Percentiles rank a stretch among this genome's conserved stretches.
These are phyloP conservation scores for Colistium nudipinnis DNA, from an alignment of 2,113 vertebrate species.

Conservation along the genomic window DNA sequence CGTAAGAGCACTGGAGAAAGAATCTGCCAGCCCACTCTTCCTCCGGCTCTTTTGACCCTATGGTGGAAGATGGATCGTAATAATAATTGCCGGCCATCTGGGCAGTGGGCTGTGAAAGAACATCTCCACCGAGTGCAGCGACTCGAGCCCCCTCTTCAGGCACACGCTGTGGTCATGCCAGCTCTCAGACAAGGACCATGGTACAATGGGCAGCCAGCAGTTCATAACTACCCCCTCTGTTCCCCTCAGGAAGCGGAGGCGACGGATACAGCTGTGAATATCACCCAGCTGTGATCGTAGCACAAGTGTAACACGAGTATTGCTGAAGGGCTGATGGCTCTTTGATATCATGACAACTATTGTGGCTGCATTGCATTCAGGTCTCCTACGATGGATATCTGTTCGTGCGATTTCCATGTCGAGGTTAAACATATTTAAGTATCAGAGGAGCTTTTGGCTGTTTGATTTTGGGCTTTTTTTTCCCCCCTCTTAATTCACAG, in stretches of 20 bases:
- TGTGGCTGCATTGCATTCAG: constrained; percentile 19
- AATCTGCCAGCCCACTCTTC: constrained; percentile 57
- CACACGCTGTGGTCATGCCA: constrained; percentile 36
- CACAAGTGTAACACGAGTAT: constrained; percentile 21
- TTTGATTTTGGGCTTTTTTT: no score
- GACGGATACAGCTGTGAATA: constrained; percentile 6
- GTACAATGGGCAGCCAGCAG: constrained; percentile 23
- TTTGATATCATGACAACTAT: constrained; percentile 2
- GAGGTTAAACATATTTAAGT: neutral
- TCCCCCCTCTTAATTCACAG: no score
- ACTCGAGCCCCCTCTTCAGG: constrained; percentile 55
- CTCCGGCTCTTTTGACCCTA: constrained; percentile 47
- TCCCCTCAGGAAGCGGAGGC: constrained; percentile 16
- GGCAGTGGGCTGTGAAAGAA: constrained; percentile 73
- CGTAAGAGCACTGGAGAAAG: constrained; percentile 37
- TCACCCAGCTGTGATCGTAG: constrained; percentile 28
- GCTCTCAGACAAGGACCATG: constrained; percentile 50
- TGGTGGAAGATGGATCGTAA: constrained; percentile 68
- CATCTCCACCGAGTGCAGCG: constrained; percentile 68
- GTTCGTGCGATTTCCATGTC: neutral
- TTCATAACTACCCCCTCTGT: constrained; percentile 24
- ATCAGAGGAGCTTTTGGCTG: neutral
- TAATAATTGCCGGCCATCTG: constrained; percentile 76
- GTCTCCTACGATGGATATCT: constrained; percentile 1
- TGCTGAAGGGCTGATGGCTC: constrained; percentile 17